Base-by-base conservation (phyloP, 35 echinoderm and acorn worm genomes). In the Diadema setosum region DNA sequence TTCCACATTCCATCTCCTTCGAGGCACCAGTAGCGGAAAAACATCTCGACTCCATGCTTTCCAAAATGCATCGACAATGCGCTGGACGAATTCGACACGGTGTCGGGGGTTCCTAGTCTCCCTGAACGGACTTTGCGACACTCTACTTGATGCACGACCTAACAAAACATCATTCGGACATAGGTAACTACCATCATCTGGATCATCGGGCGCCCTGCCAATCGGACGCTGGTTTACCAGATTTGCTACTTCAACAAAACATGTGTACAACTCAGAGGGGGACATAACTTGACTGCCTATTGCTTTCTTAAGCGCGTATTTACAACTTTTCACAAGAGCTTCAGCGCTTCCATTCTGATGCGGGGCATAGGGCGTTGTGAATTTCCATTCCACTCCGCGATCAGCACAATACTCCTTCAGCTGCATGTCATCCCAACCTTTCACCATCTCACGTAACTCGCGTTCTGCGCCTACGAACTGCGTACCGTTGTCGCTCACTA, bases 341-440 rank as follows among this genome's bases (percentile, higher is more conserved):
- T 91, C 90, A 60, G 90, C 90, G 58, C 91, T 87, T 45, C 91
- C 91, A 83, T 93, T 93, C 31, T 93, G 91, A 76, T 93, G 91
- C 42, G 84, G 85, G 14, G 91, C 91, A 20, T 52, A 24, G 2
- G 85, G 91, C 75, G 85, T 88, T 21, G 32, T 82, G 58, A 92
- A 92, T 35, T 73, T 81, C 90, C 90, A 92, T 8, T 76, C 74
- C 39, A 88, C 56, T 1, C 52, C 1, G 46, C 73, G 9, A 32
- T 92, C 90, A 27, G 90, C 90, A 87, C 90, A 81, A 58, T 81
- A 87, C 5, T 87, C 84, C 26, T 49, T 46, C 15, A 92, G 46
- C 42, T 92, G 43, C 16, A 80, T 58, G 7, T 41, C 52, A 18
- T 63, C 73, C 90, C 90, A 92, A 9, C 90, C 75, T 18, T 16